Conservation (phyloP, 2,797 vertebrate species). For the Microhierax caerulescens region DNA sequence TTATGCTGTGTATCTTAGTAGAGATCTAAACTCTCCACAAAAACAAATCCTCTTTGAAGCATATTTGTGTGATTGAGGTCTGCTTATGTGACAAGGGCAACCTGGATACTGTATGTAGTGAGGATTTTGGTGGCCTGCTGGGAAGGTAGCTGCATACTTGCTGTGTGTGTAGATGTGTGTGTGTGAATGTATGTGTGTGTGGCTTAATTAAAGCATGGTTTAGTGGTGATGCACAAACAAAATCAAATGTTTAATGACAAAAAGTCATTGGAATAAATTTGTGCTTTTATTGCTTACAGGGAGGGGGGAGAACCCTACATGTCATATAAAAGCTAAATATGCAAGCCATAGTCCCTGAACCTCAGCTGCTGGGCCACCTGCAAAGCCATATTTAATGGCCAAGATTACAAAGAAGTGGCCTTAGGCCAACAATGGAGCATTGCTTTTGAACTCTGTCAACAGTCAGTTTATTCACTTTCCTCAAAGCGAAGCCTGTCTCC, state of each 20-base stretch:
- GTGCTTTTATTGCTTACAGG: constrained; percentile 70
- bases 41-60: constrained; percentile 61
- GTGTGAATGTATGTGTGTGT: not conserved
- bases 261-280: constrained; percentile 72
- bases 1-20: not conserved
- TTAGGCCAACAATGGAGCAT: constrained; percentile 74
- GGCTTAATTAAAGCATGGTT: constrained; percentile 33
- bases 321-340: constrained; percentile 75
- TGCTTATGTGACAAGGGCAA: constrained; percentile 54
- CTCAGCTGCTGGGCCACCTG: constrained; percentile 78
- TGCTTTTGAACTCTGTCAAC: constrained; percentile 81
- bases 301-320: constrained; percentile 48
- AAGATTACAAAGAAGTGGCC: constrained; percentile 80
- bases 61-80: constrained; percentile 38
- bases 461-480: constrained; percentile 79
- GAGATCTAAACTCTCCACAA: constrained; percentile 26
- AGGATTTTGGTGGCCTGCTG: constrained; percentile 43
- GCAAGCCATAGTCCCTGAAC: constrained; percentile 76
- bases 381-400: constrained; percentile 80
- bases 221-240: constrained; percentile 60
- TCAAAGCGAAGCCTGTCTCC: constrained; percentile 73
- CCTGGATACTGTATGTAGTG: not conserved
- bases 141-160: constrained; percentile 27
- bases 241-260: constrained; percentile 63
- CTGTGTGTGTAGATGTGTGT: not conserved